phyloP scores from a whole-genome alignment of 1,140 invertebrate species.

The Drosophila carrolli region DNA sequence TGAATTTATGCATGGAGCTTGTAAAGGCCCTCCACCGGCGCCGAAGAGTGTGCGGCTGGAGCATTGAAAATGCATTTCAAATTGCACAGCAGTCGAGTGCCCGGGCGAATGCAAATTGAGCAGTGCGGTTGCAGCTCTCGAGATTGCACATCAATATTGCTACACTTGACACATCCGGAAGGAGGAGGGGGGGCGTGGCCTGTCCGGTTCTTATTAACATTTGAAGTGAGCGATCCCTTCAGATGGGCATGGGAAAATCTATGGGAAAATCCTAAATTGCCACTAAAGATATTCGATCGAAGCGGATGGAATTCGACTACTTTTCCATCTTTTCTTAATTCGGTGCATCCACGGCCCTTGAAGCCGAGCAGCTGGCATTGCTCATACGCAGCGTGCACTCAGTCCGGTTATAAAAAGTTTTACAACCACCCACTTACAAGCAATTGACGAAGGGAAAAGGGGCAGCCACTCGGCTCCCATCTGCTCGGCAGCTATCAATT shows the following conservation, averaged over 20 bases:
- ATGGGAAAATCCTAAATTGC: conserved; percentile 36
- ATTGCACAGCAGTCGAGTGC: conserved; percentile 48
- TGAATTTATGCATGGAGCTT: conserved; percentile 75
- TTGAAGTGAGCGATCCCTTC: conserved; percentile 41
- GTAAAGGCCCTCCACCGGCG: conserved; percentile 23
- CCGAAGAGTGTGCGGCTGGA: conserved; percentile 23
- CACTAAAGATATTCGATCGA: conserved; percentile 16
- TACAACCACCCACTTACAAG: conserved; percentile 66
- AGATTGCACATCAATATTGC: conserved; percentile 76
- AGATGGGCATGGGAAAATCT: background rate
- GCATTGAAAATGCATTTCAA: conserved; percentile 74
- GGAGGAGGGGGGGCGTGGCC: conserved; percentile 14
- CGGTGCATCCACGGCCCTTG: conserved; percentile 1
- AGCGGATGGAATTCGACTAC: conserved; percentile 16
- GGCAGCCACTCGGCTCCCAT: conserved; percentile 39
- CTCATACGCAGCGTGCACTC: conserved; percentile 50
- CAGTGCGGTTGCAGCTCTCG: conserved; percentile 54
- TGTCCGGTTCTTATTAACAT: conserved; percentile 65
- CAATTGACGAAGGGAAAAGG: conserved; percentile 55
- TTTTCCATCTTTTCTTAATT: conserved; percentile 15
- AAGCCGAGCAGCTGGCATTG: conserved; percentile 28
- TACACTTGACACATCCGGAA: conserved; percentile 68
- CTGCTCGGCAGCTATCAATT: conserved; percentile 65
- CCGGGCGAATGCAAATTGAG: conserved; percentile 65
- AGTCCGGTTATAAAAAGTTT: conserved; percentile 46